Base-by-base conservation (phyloP, 2,888 invertebrate genomes). In the Protophormia terraenovae region DNA sequence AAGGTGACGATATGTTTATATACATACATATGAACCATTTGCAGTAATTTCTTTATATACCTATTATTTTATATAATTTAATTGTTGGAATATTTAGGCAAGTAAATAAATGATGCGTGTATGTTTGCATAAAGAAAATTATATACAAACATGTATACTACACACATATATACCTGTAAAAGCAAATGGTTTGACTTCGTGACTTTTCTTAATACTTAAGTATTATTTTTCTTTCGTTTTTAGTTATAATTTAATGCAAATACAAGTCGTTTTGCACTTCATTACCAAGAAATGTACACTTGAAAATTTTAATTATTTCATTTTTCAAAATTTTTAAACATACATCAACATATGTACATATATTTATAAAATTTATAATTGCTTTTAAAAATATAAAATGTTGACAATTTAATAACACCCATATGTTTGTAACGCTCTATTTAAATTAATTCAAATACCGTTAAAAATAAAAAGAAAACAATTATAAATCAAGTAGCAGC, bases 241-340 rank as follows among this genome's bases (percentile, higher is more conserved):
- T 38, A 2, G 3, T 24, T 3, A 76, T 66, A 41, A 19, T 53
- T 27, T 55, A n/a, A 62, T 53, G 16, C 27, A 38, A 69, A 62
- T 53, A 19, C 41, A 32, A 64, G 35, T 53, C 55, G 10, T 41
- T 16, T 16, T 64, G 14, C 10, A 16, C 24, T 66, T 64, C 16
- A 32, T n/a, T 60, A 41, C 2, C 7, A 27, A 45, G 32, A 32
- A 32, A 64, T 41, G 62, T n/a, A 45, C 45, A 45, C 64, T 72
- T 71, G 64, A 80, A 72, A 72, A 53, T 80, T 80, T 72, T 3
- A 72, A 47, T 50, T 14, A 38, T 53, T 53, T 53, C 14, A 19
- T 53, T 64, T 66, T 55, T 1, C 3, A 27, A 14, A n/a, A 19
- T n/a, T 14, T 10, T 53, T n/a, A n/a, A n/a, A n/a, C n/a, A n/a